These are phyloP conservation scores for Phasianus colchicus DNA, from an alignment of 2,113 vertebrate genomes.

Conservation along the genomic window DNA sequence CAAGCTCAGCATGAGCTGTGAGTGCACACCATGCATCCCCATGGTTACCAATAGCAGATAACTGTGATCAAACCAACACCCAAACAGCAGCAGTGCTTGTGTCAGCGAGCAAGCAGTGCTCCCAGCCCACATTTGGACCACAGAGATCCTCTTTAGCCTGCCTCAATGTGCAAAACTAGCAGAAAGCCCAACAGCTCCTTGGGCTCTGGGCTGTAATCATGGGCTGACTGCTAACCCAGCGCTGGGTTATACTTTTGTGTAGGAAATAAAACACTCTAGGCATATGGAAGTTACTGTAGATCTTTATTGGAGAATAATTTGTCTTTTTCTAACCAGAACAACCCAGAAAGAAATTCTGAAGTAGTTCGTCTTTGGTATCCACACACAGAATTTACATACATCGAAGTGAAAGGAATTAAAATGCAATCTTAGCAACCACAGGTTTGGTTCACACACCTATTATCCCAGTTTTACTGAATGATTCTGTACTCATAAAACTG, in stretches of 20 bases:
- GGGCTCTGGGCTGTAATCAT: neutral
- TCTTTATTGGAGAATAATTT: conserved; percentile 74
- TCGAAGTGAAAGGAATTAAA: conserved; percentile 29
- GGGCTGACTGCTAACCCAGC: neutral
- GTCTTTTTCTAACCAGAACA: conserved; percentile 69
- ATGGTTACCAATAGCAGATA: neutral
- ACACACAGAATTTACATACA: conserved; percentile 53
- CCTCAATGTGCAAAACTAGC: neutral
- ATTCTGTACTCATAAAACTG: neutral
- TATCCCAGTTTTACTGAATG: conserved; percentile 3
- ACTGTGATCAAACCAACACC: neutral
- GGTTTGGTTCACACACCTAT: conserved; percentile 35
- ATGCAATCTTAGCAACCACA: conserved; percentile 42
- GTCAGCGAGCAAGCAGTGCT: neutral
- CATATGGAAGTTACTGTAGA: conserved; percentile 53
- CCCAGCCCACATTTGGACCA: neutral
- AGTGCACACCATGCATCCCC: neutral
- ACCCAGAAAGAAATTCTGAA: conserved; percentile 64
- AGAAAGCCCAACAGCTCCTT: neutral
- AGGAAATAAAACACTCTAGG: conserved; percentile 74
- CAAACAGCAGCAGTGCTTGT: neutral
- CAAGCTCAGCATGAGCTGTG: neutral
- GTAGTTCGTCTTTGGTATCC: conserved; percentile 1
- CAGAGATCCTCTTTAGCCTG: neutral
- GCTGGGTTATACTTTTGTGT: neutral